phyloP scores from a whole-genome alignment of 2,797 vertebrate genomes.

The Strix occidentalis region DNA sequence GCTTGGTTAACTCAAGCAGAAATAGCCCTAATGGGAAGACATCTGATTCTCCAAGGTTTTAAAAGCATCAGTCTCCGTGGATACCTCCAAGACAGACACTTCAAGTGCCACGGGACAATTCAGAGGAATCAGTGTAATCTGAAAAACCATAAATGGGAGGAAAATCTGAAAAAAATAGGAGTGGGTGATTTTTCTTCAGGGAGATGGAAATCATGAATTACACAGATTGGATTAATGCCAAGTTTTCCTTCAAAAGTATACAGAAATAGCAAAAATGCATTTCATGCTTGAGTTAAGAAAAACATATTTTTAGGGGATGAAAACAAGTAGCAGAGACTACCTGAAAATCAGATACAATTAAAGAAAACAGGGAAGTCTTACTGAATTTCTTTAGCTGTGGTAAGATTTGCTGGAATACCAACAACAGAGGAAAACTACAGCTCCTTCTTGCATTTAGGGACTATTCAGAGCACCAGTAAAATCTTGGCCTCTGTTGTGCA shows the following conservation, averaged over 20 bases:
- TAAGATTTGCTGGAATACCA: not conserved
- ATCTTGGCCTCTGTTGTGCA: not conserved
- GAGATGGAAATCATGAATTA: not conserved
- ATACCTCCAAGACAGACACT: not conserved
- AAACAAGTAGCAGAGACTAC: not conserved
- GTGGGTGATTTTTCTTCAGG: not conserved
- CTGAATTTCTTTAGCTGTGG: not conserved
- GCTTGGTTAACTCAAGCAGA: constrained; percentile 12
- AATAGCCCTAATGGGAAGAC: not conserved
- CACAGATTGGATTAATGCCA: not conserved
- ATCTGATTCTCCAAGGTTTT: not conserved
- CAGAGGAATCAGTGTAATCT: not conserved
- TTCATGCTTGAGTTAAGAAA: not conserved
- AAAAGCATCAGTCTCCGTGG: not conserved
- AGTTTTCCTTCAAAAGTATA: not conserved
- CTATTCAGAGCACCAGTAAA: not conserved
- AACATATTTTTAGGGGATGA: not conserved
- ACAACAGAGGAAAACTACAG: not conserved
- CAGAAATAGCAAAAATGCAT: not conserved
- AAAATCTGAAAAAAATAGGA: not conserved
- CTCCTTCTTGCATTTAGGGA: not conserved
- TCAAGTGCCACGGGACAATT: not conserved
- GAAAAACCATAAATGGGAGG: not conserved
- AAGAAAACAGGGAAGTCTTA: not conserved
- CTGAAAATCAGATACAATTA: not conserved